A percentile compares a stretch with the other conserved stretches of the same genome.
phyloP scores from a whole-genome alignment of 2,113 vertebrate genomes.

The Coryphaenoides rupestris region DNA sequence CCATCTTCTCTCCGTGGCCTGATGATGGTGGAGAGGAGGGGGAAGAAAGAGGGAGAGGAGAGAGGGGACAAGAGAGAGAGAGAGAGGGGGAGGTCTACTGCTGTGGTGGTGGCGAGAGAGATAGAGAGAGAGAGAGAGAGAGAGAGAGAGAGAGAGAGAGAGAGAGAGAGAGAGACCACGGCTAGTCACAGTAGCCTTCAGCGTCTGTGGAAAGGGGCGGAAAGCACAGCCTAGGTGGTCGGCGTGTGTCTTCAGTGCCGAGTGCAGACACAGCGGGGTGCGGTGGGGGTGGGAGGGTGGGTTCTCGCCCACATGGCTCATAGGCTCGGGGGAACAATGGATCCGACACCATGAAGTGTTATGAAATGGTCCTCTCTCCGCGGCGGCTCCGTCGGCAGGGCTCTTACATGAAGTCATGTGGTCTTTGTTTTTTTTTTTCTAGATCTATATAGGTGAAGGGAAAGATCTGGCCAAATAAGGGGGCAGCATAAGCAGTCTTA shows the following conservation, averaged over 20 bases:
- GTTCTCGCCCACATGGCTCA: constrained; percentile 57
- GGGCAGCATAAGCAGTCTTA: too few species aligned
- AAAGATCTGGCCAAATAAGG: not conserved
- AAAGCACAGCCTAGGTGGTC: constrained; percentile 50
- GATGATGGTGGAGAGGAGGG: constrained; percentile 9
- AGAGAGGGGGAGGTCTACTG: constrained; percentile 10
- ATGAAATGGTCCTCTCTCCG: constrained; percentile 59
- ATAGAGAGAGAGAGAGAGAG: not conserved
- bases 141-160: constrained; percentile 19
- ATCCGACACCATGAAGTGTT: constrained; percentile 60
- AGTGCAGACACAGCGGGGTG: not conserved
- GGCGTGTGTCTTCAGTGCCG: constrained; percentile 46
- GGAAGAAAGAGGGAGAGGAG: constrained; percentile 5
- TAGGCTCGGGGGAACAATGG: constrained; percentile 63
- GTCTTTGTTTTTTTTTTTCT: too few species aligned
- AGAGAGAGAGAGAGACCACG: constrained; percentile 28
- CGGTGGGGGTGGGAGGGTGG: constrained; percentile 28
- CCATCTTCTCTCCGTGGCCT: constrained; percentile 51
- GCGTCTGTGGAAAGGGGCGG: constrained; percentile 38
- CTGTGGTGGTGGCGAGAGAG: constrained; percentile 28
- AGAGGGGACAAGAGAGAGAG: constrained; percentile 19
- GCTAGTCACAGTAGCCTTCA: constrained; percentile 47
- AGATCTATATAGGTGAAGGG: constrained; percentile 42
- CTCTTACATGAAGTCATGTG: constrained; percentile 45
- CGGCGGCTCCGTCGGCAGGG: constrained; percentile 55